Evolutionary conservation across 2,888 invertebrate genomes (phyloP), one percentile per base, ranked within the genome.

Genomic region (Ophioninae sp.): DNA sequence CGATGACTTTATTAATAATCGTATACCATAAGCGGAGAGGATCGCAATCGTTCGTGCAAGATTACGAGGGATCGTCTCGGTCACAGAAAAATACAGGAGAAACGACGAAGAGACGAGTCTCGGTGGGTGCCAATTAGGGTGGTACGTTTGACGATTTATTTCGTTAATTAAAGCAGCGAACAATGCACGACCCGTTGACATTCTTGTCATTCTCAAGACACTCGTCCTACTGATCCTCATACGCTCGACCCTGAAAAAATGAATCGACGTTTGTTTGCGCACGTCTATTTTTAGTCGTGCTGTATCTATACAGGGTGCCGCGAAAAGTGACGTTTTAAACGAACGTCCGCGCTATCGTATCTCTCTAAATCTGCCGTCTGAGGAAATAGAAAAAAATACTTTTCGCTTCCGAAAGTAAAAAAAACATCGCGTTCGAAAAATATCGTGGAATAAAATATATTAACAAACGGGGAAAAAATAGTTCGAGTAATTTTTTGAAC

Each of bases 81-180:
- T 7, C n/a, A 65, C 70, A 61, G 30, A 20, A 76, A 76, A 76
- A 72, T 17, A 37, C 10, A 74, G 17, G 23, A 75, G 1, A 20
- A 39, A 41, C 7, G 56, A 21, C 20, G 10, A 70, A 50, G 23
- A 10, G 1, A 61, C 8, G 7, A 0, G 20, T 39, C 41, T 39
- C 20, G 59, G 20, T 20, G 59, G 30, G 30, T 64, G 62, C n/a
- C 69, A 74, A 69, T 78, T 73, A 82, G 62, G 50, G 74, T 56
- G 61, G 67, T 65, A 20, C 61, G 10, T 74, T 77, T 65, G n/a
- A 62, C 20, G 61, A 61, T 68, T 80, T 61, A 50, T 50, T 39
- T 57, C 67, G 62, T 23, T 82, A 72, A 77, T 82, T 77, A 73
- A 73, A 78, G 39, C 68, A 21, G 41, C 57, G 56, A 78, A 68